phyloP scores from a whole-genome alignment of 2,888 invertebrate species.

The Drosophila bunnanda region DNA sequence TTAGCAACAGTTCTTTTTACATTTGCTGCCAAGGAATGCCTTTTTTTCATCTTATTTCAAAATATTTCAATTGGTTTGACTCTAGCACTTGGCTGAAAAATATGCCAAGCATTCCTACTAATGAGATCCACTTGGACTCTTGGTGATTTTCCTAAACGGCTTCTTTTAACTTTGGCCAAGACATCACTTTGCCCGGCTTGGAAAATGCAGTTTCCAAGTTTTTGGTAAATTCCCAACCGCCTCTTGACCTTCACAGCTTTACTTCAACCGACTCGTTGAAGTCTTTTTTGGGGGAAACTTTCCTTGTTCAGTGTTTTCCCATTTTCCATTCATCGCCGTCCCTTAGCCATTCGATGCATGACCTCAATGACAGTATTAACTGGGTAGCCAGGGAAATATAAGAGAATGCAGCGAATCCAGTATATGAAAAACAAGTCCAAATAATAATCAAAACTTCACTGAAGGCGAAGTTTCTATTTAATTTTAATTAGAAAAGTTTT shows the following conservation, averaged over 20 bases:
- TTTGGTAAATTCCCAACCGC: constrained; percentile 20
- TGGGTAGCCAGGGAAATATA: constrained; percentile 15
- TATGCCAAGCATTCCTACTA: constrained; percentile 8
- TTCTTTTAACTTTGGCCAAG: constrained; percentile 15
- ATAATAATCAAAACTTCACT: constrained; percentile 74
- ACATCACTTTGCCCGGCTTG: constrained; percentile 7
- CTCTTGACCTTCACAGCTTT: constrained; percentile 39
- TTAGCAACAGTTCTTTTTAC: background rate
- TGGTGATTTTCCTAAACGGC: constrained; percentile 16
- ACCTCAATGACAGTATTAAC: constrained; percentile 44
- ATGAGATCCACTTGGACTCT: constrained; percentile 18
- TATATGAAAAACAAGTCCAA: constrained; percentile 54
- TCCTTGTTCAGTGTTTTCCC: constrained; percentile 22
- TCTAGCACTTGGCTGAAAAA: background rate
- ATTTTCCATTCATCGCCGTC: constrained; percentile 15
- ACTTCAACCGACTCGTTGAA: constrained; percentile 38
- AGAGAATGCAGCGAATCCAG: constrained; percentile 18
- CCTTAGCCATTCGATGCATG: constrained; percentile 24
- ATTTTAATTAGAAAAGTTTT: constrained; percentile 78
- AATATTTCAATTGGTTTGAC: background rate
- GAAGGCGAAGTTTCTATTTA: constrained; percentile 68
- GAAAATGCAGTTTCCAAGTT: constrained; percentile 25
- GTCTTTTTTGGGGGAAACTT: constrained; percentile 55
- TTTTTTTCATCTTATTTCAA: background rate
- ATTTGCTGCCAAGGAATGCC: background rate